Base-by-base conservation (phyloP, 1,140 invertebrate species). In the Orchesella cincta region DNA sequence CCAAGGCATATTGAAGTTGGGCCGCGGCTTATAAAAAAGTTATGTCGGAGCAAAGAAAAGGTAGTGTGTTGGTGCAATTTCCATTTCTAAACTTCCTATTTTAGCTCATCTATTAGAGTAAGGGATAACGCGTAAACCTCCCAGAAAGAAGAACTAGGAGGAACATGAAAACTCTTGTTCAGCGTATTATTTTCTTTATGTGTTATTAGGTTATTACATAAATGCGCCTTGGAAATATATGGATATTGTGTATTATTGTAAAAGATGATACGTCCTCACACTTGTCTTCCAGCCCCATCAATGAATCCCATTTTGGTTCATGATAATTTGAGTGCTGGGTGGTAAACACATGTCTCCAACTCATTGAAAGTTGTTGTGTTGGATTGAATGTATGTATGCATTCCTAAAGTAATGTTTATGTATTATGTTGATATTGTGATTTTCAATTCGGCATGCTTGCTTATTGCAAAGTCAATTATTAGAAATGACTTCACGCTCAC, bases 401-500 rank as follows among this genome's bases (percentile, higher is more conserved):
- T 8, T 12, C 8, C 8, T 46, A 46, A 46, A 46, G 20, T 46
- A 46, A 20, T 46, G 20, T 46, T 12, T 3, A 67, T 31, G 3
- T 67, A 8, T 67, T 67, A 31, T 67, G 62, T 3, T 14, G 62
- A 67, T 67, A 31, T 31, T 18, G 33, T 67, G 62, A n/a, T 31
- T 67, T 67, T 67, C 62, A 23, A 67, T 67, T 67, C 23, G 62
- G 62, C 23, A 67, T 33, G 62, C 62, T 67, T 67, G 62, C 33
- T 67, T 67, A 67, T 67, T 67, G 62, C 62, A 33, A 67, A 67
- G 62, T 67, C 62, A 67, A 67, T 67, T 67, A 67, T 67, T 67
- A 29, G 31, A 33, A 31, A 67, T 67, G 62, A 33, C 62, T 67
- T 67, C 62, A 67, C 62, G 31, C 8, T 5, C 31, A 67, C 62